These are phyloP conservation scores for Gallirallus australis DNA, from an alignment of 2,797 vertebrate species.

Conservation along the genomic window DNA sequence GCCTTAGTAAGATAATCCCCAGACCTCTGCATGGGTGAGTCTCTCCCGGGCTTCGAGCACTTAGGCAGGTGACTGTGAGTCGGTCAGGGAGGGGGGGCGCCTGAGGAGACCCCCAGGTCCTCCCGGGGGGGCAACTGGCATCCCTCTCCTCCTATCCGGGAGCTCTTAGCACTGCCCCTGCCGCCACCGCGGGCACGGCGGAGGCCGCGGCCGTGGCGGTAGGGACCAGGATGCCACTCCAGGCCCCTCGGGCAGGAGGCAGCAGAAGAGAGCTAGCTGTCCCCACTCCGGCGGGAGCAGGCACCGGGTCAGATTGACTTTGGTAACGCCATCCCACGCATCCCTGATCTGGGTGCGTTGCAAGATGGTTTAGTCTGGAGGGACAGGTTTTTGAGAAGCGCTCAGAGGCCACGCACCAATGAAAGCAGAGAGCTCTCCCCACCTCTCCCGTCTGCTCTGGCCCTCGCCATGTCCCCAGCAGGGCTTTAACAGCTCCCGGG, in stretches of 20 bases:
- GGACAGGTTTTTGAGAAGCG: neutral
- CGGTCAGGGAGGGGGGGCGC: too few species aligned
- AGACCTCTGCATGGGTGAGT: neutral
- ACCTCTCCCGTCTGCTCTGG: neutral
- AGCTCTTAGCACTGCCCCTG: neutral
- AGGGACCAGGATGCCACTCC: neutral
- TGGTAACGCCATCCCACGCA: neutral
- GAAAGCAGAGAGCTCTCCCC: neutral
- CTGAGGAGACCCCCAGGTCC: neutral
- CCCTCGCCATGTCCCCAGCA: neutral
- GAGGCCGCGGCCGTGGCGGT: neutral
- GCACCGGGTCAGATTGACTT: neutral
- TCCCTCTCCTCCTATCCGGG: neutral
- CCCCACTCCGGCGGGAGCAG: too few species aligned
- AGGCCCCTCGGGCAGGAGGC: neutral
- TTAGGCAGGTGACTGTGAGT: neutral
- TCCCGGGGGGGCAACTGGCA: neutral
- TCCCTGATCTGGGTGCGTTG: accelerated
- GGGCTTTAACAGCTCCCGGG: neutral
- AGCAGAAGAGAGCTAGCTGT: neutral
- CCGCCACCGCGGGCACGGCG: neutral
- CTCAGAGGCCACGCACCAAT: neutral
- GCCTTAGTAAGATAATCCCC: neutral
- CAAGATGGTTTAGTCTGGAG: neutral
- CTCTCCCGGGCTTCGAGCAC: neutral